Evolutionary conservation across 1,140 invertebrate genomes (phyloP).

Genomic region (Temnothorax longispinosus): DNA sequence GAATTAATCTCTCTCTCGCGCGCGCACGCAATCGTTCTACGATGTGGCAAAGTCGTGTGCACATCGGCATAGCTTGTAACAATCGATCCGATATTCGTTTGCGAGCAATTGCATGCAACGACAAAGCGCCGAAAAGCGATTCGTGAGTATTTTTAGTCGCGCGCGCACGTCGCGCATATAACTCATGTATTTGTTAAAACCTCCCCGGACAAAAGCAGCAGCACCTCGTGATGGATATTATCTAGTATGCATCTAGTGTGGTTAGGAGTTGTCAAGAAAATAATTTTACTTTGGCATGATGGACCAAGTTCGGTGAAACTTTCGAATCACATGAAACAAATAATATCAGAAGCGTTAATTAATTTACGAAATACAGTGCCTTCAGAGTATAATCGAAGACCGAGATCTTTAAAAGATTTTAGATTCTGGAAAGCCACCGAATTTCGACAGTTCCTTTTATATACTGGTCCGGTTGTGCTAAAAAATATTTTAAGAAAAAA

Average conservation of each 20-base stretch:
- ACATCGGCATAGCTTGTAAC: neutral
- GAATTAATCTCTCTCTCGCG: neutral
- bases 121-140: slow-evolving; percentile 46
- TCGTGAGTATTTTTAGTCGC: slow-evolving; percentile 59
- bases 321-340: neutral
- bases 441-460: neutral
- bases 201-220: slow-evolving; percentile 61
- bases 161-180: slow-evolving; percentile 55
- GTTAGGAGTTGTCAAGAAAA: slow-evolving; percentile 6
- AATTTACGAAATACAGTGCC: slow-evolving; percentile 15
- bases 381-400: neutral
- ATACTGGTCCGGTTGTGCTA: neutral
- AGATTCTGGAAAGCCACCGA: slow-evolving; percentile 14
- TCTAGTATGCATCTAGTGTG: neutral
- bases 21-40: too few species aligned
- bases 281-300: slow-evolving; percentile 20
- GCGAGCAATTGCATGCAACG: slow-evolving; percentile 27
- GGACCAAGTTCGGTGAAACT: neutral
- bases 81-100: slow-evolving; percentile 53
- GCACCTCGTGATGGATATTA: too few species aligned
- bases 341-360: neutral
- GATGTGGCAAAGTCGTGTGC: neutral
- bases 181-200: slow-evolving; percentile 62
- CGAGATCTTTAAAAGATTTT: neutral
- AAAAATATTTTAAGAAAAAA: neutral